Evolutionary conservation across 2,888 invertebrate genomes (phyloP), one percentile per base, ranked within the genome.

Genomic region (Calliphora vomitoria): DNA sequence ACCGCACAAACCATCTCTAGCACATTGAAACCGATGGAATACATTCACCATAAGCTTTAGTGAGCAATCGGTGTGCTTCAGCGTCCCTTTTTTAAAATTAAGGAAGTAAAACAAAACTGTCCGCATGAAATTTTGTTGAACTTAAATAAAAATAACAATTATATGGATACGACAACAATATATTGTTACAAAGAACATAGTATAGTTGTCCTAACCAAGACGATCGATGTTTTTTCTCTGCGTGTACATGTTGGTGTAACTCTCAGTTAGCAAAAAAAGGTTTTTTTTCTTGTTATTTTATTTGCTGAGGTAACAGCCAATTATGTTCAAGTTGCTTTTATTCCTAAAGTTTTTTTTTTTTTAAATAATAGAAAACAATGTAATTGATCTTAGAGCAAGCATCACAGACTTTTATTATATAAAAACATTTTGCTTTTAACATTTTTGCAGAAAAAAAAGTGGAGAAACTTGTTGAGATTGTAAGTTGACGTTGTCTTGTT

Each of bases 321-420:
- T 87, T 87, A 87, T 80, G 50, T 15, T 53, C 31, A 64, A 75
- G 18, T 75, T 82, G 44, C 15, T 74, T 60, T 50, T 55, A 44
- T 69, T 62, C 31, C 41, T 38, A n/a, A 8, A 62, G 38, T 38
- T 35, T 53, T 31, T 44, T 64, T n/a, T 25, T 68, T 31, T 71
- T 58, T 76, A 64, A 11, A 5, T 11, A 38, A 60, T 47, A 31
- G n/a, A 47, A 75, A 76, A 71, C 62, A 66, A 69, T 53, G 35
- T 85, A 69, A 79, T 85, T 64, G 79, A 82, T 79, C 80, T 87
- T 80, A 78, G 64, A 31, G 64, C 35, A 41, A 31, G 64, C 35
- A 41, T 31, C 4, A 25, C 13, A 66, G 41, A 18, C 41, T 64
- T 64, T 38, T 38, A 69, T 10, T 13, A 20, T 6, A 15, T 8